phyloP scores from a whole-genome alignment of 2,797 vertebrate species.

The Melanogrammus aeglefinus region DNA sequence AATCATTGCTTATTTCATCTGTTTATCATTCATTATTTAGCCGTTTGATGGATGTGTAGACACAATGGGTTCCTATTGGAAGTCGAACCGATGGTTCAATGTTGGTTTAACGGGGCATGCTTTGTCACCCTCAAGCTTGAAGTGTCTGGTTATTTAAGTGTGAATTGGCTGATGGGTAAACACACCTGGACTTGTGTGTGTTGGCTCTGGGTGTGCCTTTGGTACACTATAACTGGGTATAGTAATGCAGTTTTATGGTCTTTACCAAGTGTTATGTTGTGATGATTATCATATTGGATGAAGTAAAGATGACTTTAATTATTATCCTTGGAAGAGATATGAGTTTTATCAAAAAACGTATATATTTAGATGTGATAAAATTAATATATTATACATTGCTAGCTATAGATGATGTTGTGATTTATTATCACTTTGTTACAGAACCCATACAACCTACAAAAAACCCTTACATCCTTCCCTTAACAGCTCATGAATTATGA shows the following conservation, averaged over 20 bases:
- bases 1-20: constrained; percentile 44
- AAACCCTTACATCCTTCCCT: background rate
- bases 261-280: background rate
- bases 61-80: constrained; percentile 24
- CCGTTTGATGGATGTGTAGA: constrained; percentile 20
- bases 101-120: constrained; percentile 25
- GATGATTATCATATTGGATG: background rate
- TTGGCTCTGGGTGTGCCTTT: constrained; percentile 15
- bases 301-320: background rate
- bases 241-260: background rate
- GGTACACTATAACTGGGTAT: background rate
- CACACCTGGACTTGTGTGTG: constrained; percentile 37
- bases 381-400: no score
- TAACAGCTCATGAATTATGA: background rate
- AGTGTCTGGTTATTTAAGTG: constrained; percentile 39
- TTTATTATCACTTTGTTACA: background rate
- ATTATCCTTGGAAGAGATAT: background rate
- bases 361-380: background rate
- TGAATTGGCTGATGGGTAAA: constrained; percentile 42
- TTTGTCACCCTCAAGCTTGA: constrained; percentile 27
- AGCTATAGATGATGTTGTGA: no score
- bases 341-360: constrained; percentile 42
- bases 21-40: constrained; percentile 41
- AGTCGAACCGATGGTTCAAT: constrained; percentile 21
- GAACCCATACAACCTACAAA: background rate